Conservation (phyloP, 2,113 vertebrate species). For the Takifugu bimaculatus region DNA sequence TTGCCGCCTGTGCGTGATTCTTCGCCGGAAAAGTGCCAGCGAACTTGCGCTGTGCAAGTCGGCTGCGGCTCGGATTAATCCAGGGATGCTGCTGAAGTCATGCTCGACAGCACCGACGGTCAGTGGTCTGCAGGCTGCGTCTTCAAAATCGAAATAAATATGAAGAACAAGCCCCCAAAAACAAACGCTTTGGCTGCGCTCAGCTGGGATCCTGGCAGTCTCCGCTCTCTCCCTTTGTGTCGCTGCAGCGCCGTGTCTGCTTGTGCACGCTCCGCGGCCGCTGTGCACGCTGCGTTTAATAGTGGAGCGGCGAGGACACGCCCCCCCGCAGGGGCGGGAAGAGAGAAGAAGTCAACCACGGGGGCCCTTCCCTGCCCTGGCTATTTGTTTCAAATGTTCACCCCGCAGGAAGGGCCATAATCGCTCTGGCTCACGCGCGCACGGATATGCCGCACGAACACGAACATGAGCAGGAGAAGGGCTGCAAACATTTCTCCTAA, state of each 20-base stretch:
- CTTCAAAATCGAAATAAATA: too few relatives aligned
- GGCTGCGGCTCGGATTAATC: slow-evolving; percentile 36
- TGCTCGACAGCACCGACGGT: slow-evolving; percentile 5
- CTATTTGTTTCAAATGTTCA: slow-evolving; percentile 70
- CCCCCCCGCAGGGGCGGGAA: slow-evolving; percentile 45
- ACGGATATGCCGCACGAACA: too few relatives aligned
- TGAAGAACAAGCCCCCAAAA: not conserved
- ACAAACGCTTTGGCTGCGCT: slow-evolving; percentile 9
- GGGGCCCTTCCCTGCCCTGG: slow-evolving; percentile 65
- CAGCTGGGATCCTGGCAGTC: not conserved
- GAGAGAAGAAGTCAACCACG: slow-evolving; percentile 37
- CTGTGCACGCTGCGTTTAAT: slow-evolving; percentile 78
- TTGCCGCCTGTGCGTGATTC: slow-evolving; percentile 11
- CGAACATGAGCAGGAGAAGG: too few relatives aligned
- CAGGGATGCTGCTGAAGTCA: slow-evolving; percentile 30
- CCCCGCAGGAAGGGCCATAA: slow-evolving; percentile 46
- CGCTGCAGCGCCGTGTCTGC: not conserved
- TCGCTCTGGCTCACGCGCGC: slow-evolving; percentile 28
- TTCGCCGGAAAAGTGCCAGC: slow-evolving; percentile 28
- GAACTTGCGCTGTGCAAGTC: slow-evolving; percentile 51
- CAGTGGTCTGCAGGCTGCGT: too few relatives aligned
- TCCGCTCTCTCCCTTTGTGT: slow-evolving; percentile 23
- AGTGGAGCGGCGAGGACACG: slow-evolving; percentile 51
- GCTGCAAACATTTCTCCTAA: too few relatives aligned
- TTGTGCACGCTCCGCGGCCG: slow-evolving; percentile 4